Percentiles rank a stretch among this genome's conserved stretches.
Conservation (phyloP, 2,888 invertebrate species). For the Sipunculus nudus region DNA sequence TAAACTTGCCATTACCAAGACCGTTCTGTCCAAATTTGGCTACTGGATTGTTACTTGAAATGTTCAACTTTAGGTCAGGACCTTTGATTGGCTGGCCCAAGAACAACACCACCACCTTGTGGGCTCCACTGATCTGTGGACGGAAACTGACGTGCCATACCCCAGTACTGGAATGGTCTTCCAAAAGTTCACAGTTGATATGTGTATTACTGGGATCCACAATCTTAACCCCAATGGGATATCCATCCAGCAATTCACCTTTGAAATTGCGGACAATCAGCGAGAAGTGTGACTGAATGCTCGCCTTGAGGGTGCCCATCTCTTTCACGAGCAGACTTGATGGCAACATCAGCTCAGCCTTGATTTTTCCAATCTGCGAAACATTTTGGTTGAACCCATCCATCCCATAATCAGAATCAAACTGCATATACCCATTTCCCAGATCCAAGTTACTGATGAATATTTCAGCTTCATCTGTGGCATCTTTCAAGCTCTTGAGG, state of each 20-base stretch:
- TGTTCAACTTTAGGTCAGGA: conserved; percentile 19
- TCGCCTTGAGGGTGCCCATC: conserved; percentile 13
- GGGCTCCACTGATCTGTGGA: conserved; percentile 34
- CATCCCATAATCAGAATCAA: conserved; percentile 21
- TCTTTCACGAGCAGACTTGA: conserved; percentile 15
- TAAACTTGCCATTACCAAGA: conserved; percentile 32
- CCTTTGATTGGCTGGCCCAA: conserved; percentile 30
- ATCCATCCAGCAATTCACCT: conserved; percentile 19
- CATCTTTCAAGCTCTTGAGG: conserved; percentile 5
- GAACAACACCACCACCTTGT: conserved; percentile 26
- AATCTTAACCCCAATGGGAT: conserved; percentile 21
- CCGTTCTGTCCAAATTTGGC: conserved; percentile 28
- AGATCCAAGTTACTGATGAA: conserved; percentile 14
- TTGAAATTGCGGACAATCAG: conserved; percentile 24
- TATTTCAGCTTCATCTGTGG: not conserved
- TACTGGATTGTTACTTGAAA: conserved; percentile 38
- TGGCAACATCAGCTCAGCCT: conserved; percentile 16
- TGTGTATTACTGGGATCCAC: conserved; percentile 18
- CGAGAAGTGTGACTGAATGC: conserved; percentile 10
- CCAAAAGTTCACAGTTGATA: not conserved
- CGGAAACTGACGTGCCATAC: conserved; percentile 22
- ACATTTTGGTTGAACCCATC: conserved; percentile 15
- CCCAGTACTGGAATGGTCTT: not conserved
- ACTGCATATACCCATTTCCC: conserved; percentile 27
- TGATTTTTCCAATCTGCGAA: conserved; percentile 12